These are phyloP conservation scores for Chloropsis hardwickii DNA, from an alignment of 2,113 vertebrate genomes.

Conservation along the genomic window DNA sequence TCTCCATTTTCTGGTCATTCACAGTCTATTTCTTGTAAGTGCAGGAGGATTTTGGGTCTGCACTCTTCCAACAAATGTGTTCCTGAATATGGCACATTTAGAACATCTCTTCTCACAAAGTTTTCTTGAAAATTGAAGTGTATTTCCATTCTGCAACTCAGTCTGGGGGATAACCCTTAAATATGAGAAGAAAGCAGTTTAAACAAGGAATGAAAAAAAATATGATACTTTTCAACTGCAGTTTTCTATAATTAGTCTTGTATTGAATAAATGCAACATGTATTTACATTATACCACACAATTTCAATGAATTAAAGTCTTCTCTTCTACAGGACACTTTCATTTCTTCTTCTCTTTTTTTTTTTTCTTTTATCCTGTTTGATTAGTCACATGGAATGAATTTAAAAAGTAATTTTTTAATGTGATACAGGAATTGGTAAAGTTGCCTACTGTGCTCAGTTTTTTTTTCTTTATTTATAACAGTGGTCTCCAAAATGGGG, in stretches of 20 bases:
- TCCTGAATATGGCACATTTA: background rate
- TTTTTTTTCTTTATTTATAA: background rate
- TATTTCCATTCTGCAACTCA: background rate
- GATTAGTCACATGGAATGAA: background rate
- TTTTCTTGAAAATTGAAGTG: background rate
- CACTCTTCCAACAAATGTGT: background rate
- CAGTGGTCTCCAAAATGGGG: background rate
- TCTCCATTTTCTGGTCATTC: background rate
- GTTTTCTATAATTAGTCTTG: background rate
- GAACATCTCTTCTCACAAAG: background rate
- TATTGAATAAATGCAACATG: background rate
- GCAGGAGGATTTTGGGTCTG: background rate
- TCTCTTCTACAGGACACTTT: background rate
- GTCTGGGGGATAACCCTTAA: background rate
- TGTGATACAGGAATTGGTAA: background rate
- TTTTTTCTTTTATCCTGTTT: background rate
- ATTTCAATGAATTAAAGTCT: background rate
- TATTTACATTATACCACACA: background rate
- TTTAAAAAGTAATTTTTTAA: background rate
- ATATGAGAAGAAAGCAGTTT: background rate
- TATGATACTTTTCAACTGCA: background rate
- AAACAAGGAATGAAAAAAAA: background rate
- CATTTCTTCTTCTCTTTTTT: accelerated
- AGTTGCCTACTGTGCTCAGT: background rate
- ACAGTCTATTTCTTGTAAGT: background rate